Conservation (phyloP, 2,113 vertebrate species). For the Thinocorus orbignyianus region DNA sequence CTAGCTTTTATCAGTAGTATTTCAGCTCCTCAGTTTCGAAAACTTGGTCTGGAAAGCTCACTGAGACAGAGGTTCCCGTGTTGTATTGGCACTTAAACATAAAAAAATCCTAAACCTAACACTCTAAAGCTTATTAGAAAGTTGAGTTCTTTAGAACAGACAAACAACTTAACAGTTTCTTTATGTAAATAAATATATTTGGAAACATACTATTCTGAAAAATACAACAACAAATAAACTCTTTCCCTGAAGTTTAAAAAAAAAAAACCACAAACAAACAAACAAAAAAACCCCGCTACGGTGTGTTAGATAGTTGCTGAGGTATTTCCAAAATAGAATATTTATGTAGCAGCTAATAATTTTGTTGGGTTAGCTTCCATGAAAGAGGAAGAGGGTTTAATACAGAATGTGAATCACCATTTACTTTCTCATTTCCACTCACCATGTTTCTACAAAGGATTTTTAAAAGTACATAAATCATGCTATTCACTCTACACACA, state of each 20-base stretch:
- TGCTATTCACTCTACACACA: background rate
- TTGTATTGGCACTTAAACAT: background rate
- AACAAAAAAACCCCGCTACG: too few relatives aligned
- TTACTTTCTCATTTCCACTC: background rate
- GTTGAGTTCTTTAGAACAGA: background rate
- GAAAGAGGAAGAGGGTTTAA: background rate
- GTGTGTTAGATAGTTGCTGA: background rate
- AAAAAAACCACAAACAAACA: too few relatives aligned
- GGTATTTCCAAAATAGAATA: background rate
- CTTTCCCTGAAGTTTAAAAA: background rate
- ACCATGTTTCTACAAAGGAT: background rate
- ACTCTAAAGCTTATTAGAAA: background rate
- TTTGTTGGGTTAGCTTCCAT: background rate
- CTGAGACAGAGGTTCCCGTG: background rate
- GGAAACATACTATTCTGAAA: background rate
- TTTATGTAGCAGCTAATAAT: background rate
- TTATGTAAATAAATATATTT: background rate
- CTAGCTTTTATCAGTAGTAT: background rate
- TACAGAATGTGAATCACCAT: background rate
- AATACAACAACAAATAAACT: background rate
- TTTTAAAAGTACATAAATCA: background rate
- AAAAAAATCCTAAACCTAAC: fast-evolving
- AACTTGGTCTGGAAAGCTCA: background rate
- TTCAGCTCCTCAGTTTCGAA: background rate
- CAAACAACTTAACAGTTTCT: background rate